A percentile compares a stretch with the other conserved stretches of the same genome.
phyloP scores from a whole-genome alignment of 2,888 invertebrate genomes.

The Rutpela maculata region DNA sequence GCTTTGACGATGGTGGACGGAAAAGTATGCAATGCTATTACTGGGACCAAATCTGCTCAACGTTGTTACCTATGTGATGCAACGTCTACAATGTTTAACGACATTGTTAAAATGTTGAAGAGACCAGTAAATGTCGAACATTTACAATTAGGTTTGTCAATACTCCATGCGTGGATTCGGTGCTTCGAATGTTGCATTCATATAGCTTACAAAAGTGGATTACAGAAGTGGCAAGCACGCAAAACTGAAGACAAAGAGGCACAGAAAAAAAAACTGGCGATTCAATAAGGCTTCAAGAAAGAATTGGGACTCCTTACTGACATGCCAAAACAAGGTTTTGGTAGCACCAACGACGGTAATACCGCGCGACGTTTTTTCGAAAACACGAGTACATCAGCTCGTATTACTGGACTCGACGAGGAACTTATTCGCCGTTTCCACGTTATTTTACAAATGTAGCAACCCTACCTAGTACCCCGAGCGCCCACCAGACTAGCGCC shows the following conservation, averaged over 20 bases:
- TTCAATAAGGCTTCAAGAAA: slow-evolving; percentile 19
- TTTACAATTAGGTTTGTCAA: slow-evolving; percentile 4
- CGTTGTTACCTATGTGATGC: no score
- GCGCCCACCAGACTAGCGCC: no score
- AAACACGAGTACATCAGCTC: slow-evolving; percentile 15
- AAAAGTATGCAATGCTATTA: slow-evolving; percentile 11
- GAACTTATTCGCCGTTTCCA: slow-evolving; percentile 13
- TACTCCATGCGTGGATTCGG: slow-evolving; percentile 2
- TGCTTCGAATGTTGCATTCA: slow-evolving; percentile 5
- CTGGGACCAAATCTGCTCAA: slow-evolving; percentile 6
- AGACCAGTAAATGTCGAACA: slow-evolving; percentile 1
- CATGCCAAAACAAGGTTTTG: slow-evolving; percentile 18
- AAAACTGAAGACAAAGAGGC: slow-evolving; percentile 11
- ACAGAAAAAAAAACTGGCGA: slow-evolving; percentile 15
- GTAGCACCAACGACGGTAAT: slow-evolving; percentile 7
- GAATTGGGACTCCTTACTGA: slow-evolving; percentile 11
- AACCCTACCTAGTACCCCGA: no score
- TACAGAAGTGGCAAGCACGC: not conserved
- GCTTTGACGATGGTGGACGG: no score
- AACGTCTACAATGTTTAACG: slow-evolving; percentile 9
- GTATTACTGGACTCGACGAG: slow-evolving; percentile 14
- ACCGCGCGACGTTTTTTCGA: slow-evolving; percentile 5
- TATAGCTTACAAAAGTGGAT: not conserved
- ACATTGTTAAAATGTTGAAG: slow-evolving; percentile 8
- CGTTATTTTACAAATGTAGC: slow-evolving; percentile 9